A percentile compares a stretch with the other conserved stretches of the same genome.
These are phyloP conservation scores for Neotoma lepida DNA, from an alignment of 2,113 vertebrate species.

Conservation along the genomic window DNA sequence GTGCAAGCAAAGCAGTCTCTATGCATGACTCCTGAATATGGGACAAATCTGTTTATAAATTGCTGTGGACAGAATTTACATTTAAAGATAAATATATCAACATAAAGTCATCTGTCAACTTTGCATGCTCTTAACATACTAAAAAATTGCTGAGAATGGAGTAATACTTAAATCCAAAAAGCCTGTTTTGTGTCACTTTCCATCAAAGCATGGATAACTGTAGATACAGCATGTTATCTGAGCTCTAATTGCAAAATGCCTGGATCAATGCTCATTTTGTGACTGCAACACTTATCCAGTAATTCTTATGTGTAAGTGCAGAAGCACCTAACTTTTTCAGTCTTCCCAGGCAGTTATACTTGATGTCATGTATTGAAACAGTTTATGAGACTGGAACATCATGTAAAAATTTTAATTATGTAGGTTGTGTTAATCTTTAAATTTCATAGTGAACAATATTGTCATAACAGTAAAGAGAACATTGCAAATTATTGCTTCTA, in stretches of 20 bases:
- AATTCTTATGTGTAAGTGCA: background rate
- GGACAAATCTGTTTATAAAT: background rate
- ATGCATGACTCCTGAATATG: background rate
- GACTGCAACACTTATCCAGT: background rate
- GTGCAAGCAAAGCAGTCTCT: background rate
- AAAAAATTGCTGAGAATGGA: conserved; percentile 15
- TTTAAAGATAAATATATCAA: background rate
- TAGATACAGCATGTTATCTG: background rate
- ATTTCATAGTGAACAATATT: conserved; percentile 1
- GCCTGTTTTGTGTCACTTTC: background rate
- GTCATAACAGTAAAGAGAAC: background rate
- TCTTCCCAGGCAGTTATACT: background rate
- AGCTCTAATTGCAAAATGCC: background rate
- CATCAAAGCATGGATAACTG: background rate
- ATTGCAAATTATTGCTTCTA: background rate
- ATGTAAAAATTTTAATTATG: background rate
- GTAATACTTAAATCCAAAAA: background rate
- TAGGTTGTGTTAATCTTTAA: background rate
- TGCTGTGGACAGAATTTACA: background rate
- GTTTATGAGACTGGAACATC: background rate
- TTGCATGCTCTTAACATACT: background rate
- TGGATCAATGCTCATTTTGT: background rate
- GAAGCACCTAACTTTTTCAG: background rate
- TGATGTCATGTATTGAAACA: background rate
- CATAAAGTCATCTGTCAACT: background rate